phyloP scores from a whole-genome alignment of 30 jellyfish, hydroid and myxozoan genomes.

The Aurelia sp. region DNA sequence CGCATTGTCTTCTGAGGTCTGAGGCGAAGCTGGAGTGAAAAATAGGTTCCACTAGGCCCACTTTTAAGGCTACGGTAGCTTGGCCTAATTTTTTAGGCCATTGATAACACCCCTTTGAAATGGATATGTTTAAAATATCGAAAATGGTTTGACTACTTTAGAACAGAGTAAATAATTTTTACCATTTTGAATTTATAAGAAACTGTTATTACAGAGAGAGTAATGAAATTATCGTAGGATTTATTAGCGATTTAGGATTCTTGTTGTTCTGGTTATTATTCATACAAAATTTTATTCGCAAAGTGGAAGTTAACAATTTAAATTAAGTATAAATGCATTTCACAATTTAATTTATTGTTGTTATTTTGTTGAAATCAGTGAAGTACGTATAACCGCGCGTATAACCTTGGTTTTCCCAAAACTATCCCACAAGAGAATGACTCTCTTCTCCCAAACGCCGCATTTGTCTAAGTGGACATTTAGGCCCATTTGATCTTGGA shows the following conservation, averaged over 20 bases:
- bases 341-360: slow-evolving; percentile 9
- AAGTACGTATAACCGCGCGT: not conserved
- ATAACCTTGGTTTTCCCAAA: too few relatives aligned
- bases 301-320: not conserved
- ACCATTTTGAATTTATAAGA: slow-evolving; percentile 23
- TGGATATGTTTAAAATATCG: slow-evolving; percentile 29
- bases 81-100: too few relatives aligned
- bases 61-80: too few relatives aligned
- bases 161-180: slow-evolving; percentile 10
- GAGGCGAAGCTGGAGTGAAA: too few relatives aligned
- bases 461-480: too few relatives aligned
- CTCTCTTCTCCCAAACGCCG: too few relatives aligned
- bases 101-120: too few relatives aligned
- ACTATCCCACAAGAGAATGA: too few relatives aligned
- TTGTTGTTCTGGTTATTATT: not conserved
- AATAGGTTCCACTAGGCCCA: too few relatives aligned
- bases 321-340: not conserved
- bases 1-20: too few relatives aligned
- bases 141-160: not conserved
- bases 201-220: slow-evolving; percentile 18
- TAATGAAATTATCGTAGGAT: slow-evolving; percentile 22
- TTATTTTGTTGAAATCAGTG: not conserved
- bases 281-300: not conserved
- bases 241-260: not conserved
- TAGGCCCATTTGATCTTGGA: too few relatives aligned